Evolutionary conservation across 2,113 vertebrate species (phyloP), one percentile per base, ranked within the genome.

Genomic region (Pseudopodoces humilis): DNA sequence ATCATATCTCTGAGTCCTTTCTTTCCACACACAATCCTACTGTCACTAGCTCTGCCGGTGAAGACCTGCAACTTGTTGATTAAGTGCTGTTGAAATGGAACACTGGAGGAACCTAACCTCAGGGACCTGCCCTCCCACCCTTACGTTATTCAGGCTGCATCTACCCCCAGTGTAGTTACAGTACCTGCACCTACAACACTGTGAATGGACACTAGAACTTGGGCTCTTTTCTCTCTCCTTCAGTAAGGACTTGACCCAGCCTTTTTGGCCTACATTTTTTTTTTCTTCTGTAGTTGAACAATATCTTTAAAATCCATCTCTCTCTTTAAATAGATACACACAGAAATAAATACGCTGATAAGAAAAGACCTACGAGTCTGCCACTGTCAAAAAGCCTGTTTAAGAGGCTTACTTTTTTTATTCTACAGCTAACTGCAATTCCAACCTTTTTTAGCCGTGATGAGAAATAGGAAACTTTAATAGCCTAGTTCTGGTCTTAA

Each of bases 381-480:
- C 31, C 28, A 76, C 28, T 35, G 31, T 84, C 58, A 84, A 87
- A 94, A 91, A 80, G 18, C 18, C 37, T n/a, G 59, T 83, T 81
- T 65, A 88, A 81, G 78, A 89, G 28, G 58, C n/a, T 86, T 77
- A 75, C 25, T 15, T 63, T 23, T 76, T 97, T 91, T 79, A 87
- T 88, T 88, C 86, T 76, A 56, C 41, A 91, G 22, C 41, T 79
- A 89, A 89, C 83, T 50, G 59, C 58, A 92, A 59, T 78, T 94
- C 65, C 59, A 89, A 52, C 14, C 74, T 46, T 76, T 92, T 92
- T 81, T 64, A 91, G 70, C n/a, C 1, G 2, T 62, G 63, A 62
- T 68, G 70, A 94, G 52, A 93, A 95, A 90, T 41, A 22, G 47
- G 41, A 86, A 91, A 86, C 8, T 74, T 93, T 80, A 91, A 83